Conservation (phyloP, 2,797 vertebrate genomes). For the Holocentrus rufus region DNA sequence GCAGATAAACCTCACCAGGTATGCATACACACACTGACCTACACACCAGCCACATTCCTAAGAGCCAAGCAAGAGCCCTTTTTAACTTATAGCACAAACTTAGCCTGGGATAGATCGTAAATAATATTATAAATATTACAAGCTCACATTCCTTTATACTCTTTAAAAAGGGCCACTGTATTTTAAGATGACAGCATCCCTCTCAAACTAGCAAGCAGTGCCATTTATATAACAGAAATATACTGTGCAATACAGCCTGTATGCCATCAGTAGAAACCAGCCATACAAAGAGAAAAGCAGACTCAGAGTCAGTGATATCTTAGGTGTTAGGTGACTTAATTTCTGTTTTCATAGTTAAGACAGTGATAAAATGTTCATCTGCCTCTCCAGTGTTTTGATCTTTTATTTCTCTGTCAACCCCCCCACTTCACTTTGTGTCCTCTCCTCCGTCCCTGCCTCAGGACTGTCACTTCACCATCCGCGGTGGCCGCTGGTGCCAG, state of each 20-base stretch:
- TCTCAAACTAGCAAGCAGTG: not conserved
- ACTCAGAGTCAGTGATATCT: not conserved
- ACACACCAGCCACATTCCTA: too few relatives aligned
- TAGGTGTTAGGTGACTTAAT: not conserved
- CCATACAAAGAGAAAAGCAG: not conserved
- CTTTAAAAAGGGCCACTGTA: not conserved
- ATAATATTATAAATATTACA: slow-evolving; percentile 1
- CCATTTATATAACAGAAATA: not conserved
- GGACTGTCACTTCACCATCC: slow-evolving; percentile 99
- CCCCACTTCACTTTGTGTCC: not conserved
- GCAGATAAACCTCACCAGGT: slow-evolving; percentile 96
- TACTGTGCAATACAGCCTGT: too few relatives aligned
- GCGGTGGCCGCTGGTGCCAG: slow-evolving; percentile 87
- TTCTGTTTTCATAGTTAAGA: not conserved
- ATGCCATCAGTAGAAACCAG: not conserved
- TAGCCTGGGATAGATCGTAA: not conserved
- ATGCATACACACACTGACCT: slow-evolving; percentile 19
- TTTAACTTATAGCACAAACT: not conserved
- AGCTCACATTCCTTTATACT: not conserved
- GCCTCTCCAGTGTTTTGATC: not conserved
- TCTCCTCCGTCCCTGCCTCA: slow-evolving; percentile 50
- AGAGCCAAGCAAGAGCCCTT: not conserved
- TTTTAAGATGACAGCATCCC: not conserved
- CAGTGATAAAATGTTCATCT: too few relatives aligned
- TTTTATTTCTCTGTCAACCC: not conserved